Base-by-base conservation (phyloP, 1,140 invertebrate species). In the Danaus melanippus region DNA sequence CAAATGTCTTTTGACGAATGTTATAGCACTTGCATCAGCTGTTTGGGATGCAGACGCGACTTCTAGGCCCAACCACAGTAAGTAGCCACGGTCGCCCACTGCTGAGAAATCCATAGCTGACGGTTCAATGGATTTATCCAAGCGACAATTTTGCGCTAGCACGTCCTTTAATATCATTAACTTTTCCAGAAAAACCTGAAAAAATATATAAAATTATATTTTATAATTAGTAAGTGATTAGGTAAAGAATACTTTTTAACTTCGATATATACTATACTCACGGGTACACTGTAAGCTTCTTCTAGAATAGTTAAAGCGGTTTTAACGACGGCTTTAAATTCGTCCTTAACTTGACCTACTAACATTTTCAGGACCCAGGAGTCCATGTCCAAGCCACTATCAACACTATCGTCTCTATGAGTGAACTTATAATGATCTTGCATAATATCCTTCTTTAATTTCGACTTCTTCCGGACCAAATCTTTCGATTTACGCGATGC, bases 261-360 rank as follows among this genome's bases (percentile, higher is more conserved):
- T 32, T 32, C 21, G 21, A 32, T 32, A 0, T 4, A 32, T 7
- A 7, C 4, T 32, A 32, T 32, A 77, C 79, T 78, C 69, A 95
- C 93, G 53, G 92, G 90, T 55, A 96, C 91, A 84, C 96, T 94
- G 74, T 94, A 96, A 12, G 96, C 95, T 89, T 98, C 97, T 71
- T 97, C 94, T n/a, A 98, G 87, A 46, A 94, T 92, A 56, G 92
- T 90, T 10, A 97, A 76, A 2, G 97, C 96, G 10, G 92, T 90
- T 41, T 93, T 87, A 0, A 93, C 92, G 7, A 98, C 92, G 12
- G 90, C 88, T 58, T 91, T 91, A 44, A 92, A 94, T 48, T 90
- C 88, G 73, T 98, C 97, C 54, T 92, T 91, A 1, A 98, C 86
- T 86, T 96, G 95, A 48, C 90, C 91, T 10, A 95, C 91, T 10